These are phyloP conservation scores for Andrena trimmerana DNA, from an alignment of 2,888 invertebrate genomes.

Conservation along the genomic window DNA sequence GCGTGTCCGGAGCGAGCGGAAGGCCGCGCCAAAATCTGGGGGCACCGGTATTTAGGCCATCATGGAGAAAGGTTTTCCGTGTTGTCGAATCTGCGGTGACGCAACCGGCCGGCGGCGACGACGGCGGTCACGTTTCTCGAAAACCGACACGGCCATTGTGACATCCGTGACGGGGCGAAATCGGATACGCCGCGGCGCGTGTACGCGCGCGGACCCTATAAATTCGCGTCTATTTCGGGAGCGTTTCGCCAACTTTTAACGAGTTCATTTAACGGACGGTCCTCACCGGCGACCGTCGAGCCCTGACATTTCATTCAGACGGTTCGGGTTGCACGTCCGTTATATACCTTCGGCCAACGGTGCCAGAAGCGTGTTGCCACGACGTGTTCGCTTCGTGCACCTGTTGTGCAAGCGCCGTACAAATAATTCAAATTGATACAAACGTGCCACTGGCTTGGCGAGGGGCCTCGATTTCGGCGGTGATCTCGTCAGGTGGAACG, in stretches of 20 bases:
- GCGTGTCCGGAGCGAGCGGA: slow-evolving; percentile 19
- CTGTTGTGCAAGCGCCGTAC: slow-evolving; percentile 26
- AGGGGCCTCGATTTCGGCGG: not conserved
- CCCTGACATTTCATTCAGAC: slow-evolving; percentile 35
- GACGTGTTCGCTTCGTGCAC: slow-evolving; percentile 24
- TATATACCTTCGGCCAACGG: slow-evolving; percentile 20
- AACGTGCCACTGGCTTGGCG: slow-evolving; percentile 4
- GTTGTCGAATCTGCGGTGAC: slow-evolving; percentile 75
- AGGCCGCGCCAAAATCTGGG: slow-evolving; percentile 48
- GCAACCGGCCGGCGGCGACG: slow-evolving; percentile 60
- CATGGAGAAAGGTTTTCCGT: slow-evolving; percentile 76
- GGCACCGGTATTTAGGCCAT: slow-evolving; percentile 62
- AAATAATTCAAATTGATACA: slow-evolving; percentile 30
- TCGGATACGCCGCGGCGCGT: slow-evolving; percentile 31
- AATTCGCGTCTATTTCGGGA: slow-evolving; percentile 14
- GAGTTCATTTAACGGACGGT: not conserved
- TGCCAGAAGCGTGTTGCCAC: not conserved
- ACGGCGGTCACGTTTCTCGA: slow-evolving; percentile 68
- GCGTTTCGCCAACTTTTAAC: slow-evolving; percentile 2
- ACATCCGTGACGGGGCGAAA: slow-evolving; percentile 55
- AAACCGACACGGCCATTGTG: slow-evolving; percentile 64
- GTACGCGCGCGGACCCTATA: not conserved
- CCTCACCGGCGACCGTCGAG: not conserved
- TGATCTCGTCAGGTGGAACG: not conserved
- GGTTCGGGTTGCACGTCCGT: slow-evolving; percentile 29